Conservation (phyloP, 2,113 vertebrate genomes). For the Cairina moschata region DNA sequence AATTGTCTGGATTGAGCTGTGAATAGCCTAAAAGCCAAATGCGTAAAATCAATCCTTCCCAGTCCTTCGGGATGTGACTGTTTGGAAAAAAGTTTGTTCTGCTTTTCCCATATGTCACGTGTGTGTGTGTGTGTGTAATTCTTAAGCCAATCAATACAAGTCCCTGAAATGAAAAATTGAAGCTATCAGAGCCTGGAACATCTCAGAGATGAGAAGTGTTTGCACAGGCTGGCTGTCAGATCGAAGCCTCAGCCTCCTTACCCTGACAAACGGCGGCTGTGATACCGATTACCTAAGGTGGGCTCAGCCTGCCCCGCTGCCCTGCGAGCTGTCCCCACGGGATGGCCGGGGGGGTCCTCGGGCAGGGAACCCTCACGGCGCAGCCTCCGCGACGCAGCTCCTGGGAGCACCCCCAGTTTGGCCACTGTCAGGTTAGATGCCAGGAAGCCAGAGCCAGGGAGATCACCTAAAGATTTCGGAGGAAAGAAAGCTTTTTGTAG, state of each 20-base stretch:
- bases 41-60: conserved; percentile 71
- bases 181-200: conserved; percentile 44
- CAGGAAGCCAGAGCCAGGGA: neutral
- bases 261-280: neutral
- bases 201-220: conserved; percentile 42
- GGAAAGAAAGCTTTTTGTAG: neutral
- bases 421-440: neutral
- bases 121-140: conserved; percentile 9
- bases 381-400: neutral
- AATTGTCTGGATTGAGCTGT: conserved; percentile 77
- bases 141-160: conserved; percentile 70
- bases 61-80: conserved; percentile 44
- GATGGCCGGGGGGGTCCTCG: neutral
- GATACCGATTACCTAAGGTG: neutral
- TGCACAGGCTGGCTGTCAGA: conserved; percentile 16
- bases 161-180: conserved; percentile 66
- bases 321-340: neutral
- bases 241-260: neutral
- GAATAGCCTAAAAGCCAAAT: conserved; percentile 60
- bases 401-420: neutral
- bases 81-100: conserved; percentile 66
- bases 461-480: neutral
- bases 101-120: conserved; percentile 35
- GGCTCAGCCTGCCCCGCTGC: neutral
- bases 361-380: fast-evolving